Conservation (phyloP, 2,113 vertebrate genomes). For the Dicrurus megarhynchus region DNA sequence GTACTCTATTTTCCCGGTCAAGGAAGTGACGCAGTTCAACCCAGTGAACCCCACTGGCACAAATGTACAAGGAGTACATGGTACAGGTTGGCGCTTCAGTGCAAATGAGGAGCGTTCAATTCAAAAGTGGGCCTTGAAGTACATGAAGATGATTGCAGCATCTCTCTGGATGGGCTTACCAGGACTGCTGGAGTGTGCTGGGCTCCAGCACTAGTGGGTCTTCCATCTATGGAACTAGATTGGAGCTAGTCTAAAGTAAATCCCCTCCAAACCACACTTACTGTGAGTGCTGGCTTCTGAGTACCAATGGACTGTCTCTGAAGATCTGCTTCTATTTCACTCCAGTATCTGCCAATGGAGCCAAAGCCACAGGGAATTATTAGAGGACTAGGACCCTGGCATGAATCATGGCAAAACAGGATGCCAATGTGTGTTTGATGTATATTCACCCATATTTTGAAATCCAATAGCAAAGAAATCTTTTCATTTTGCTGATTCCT, state of each 20-base stretch:
- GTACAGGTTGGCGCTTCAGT: neutral
- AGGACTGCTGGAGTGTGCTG: neutral
- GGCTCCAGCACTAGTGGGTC: neutral
- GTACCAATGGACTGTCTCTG: neutral
- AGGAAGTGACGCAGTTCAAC: neutral
- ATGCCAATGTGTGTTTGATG: neutral
- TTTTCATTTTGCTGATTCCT: neutral
- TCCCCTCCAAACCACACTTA: neutral
- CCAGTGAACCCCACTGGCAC: neutral
- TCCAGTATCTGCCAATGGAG: neutral
- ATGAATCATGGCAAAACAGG: neutral
- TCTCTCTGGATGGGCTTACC: neutral
- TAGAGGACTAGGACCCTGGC: neutral
- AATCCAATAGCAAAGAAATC: neutral
- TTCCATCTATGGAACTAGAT: neutral
- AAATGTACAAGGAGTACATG: neutral
- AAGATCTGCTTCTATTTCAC: neutral
- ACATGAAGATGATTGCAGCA: neutral
- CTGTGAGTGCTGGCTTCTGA: neutral
- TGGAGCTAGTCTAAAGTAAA: neutral
- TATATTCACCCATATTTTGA: neutral
- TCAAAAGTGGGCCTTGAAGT: neutral
- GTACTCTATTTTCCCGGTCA: neutral
- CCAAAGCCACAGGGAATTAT: neutral
- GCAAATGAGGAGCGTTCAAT: rapidly evolving